Conservation (phyloP, 2,797 vertebrate genomes). For the Alca torda region DNA sequence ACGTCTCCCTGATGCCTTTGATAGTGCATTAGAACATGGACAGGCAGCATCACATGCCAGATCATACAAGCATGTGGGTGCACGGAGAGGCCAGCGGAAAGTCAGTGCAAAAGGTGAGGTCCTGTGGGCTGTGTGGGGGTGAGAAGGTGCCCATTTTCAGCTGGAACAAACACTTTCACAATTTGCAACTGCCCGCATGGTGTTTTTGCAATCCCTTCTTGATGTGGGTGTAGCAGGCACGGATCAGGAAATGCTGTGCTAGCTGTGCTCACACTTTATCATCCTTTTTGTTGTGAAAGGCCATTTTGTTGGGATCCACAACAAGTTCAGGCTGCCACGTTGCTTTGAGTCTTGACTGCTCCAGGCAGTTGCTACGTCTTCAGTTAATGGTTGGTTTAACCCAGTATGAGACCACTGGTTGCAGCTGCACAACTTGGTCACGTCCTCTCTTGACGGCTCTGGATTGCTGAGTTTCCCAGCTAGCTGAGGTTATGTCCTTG, state of each 20-base stretch:
- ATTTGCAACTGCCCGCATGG: neutral
- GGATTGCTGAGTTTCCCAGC: neutral
- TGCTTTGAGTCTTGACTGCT: neutral
- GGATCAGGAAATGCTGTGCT: neutral
- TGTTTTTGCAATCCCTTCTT: neutral
- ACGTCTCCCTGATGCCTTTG: neutral
- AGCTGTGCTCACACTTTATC: neutral
- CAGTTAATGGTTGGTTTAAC: neutral
- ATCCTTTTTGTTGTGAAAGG: neutral
- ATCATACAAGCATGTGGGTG: neutral
- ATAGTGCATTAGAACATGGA: neutral
- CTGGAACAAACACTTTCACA: neutral
- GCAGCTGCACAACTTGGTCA: neutral
- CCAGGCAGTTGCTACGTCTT: neutral
- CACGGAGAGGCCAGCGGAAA: neutral
- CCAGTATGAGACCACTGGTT: rapidly evolving
- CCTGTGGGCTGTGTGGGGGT: neutral
- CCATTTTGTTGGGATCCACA: neutral
- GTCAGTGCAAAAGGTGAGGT: neutral
- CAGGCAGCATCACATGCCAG: neutral
- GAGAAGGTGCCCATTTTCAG: neutral
- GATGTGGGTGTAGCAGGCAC: neutral
- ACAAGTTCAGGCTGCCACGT: neutral
- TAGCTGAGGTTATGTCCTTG: neutral
- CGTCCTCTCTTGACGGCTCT: neutral